phyloP scores from a whole-genome alignment of 2,113 vertebrate species.

The Isurus oxyrinchus region DNA sequence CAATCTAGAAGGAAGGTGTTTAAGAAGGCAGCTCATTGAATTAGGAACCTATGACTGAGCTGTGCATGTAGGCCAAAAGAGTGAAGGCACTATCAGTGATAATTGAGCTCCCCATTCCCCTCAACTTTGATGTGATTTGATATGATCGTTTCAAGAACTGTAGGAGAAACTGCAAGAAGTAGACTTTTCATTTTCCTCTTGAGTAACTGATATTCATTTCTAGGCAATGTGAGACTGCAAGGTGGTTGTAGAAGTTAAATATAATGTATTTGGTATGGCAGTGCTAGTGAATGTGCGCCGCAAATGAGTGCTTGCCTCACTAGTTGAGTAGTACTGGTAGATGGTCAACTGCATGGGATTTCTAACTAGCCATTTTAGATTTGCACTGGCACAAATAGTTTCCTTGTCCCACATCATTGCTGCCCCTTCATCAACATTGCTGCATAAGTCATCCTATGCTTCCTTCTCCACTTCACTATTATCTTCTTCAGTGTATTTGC shows the following conservation, averaged over 20 bases:
- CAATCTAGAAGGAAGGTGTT: background rate
- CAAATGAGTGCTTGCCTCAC: background rate
- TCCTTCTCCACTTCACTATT: background rate
- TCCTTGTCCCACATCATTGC: background rate
- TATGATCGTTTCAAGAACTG: no score
- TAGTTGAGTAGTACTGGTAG: background rate
- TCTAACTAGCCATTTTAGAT: background rate
- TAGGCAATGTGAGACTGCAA: background rate
- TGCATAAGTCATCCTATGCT: background rate
- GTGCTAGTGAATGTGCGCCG: background rate
- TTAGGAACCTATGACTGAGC: no score
- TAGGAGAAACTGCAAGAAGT: no score
- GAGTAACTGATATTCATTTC: no score
- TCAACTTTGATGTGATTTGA: no score
- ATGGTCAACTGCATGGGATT: background rate
- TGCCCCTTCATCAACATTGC: background rate
- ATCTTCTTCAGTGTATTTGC: background rate
- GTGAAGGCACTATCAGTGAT: no score
- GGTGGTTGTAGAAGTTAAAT: background rate
- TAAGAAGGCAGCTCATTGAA: background rate
- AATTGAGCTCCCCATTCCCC: no score
- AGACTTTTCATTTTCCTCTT: no score
- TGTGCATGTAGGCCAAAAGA: no score
- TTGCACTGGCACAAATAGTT: background rate
- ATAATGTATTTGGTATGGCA: background rate